These are phyloP conservation scores for Bubo blakistoni DNA, from an alignment of 2,113 vertebrate genomes.

Conservation along the genomic window DNA sequence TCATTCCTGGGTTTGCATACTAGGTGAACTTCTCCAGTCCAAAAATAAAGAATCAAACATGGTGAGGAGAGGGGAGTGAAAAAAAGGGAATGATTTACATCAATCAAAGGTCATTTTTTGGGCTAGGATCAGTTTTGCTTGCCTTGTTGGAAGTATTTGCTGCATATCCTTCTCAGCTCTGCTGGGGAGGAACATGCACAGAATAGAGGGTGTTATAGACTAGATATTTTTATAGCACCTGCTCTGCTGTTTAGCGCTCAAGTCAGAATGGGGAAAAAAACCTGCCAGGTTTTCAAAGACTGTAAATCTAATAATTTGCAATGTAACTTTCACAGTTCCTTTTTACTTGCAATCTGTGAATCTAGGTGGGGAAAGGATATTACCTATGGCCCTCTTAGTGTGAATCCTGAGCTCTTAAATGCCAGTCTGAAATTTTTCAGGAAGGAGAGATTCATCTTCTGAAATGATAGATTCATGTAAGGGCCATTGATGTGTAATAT, in stretches of 20 bases:
- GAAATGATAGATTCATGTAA: not conserved
- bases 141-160: not conserved
- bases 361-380: not conserved
- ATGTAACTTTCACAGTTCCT: not conserved
- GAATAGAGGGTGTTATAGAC: not conserved
- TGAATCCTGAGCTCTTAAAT: not conserved
- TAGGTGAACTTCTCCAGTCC: not conserved
- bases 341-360: not conserved
- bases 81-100: not conserved
- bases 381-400: not conserved
- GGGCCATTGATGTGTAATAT: not conserved
- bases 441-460: not conserved
- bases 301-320: not conserved
- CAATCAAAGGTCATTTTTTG: not conserved
- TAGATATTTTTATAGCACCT: conserved; percentile 6
- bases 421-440: not conserved
- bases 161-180: not conserved
- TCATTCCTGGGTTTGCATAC: not conserved
- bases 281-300: not conserved
- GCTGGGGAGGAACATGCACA: not conserved
- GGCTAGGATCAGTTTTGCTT: not conserved
- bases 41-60: not conserved
- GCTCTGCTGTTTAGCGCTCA: not conserved
- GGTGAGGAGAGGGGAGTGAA: too few species aligned
- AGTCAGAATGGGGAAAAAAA: not conserved